phyloP scores from a whole-genome alignment of 2,113 vertebrate species.

The Gymnogyps californianus region DNA sequence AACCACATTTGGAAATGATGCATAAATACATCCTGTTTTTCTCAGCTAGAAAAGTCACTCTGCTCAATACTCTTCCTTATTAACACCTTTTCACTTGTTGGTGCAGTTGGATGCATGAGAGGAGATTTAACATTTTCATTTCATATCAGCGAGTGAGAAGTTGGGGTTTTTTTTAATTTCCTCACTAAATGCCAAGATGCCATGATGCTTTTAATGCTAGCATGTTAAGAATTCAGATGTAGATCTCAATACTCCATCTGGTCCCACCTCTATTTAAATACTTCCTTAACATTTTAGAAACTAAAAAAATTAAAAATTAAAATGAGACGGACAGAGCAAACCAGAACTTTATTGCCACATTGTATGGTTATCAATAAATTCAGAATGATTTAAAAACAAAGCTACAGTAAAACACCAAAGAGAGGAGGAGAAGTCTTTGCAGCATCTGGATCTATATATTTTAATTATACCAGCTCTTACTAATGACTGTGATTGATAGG shows the following conservation, averaged over 20 bases:
- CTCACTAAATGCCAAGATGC: background rate
- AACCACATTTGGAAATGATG: constrained; percentile 22
- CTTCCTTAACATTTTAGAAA: background rate
- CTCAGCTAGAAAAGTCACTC: constrained; percentile 1
- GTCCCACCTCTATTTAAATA: background rate
- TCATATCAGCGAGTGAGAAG: background rate
- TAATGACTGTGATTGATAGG: background rate
- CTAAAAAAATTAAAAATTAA: background rate
- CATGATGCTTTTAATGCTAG: background rate
- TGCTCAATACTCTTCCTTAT: background rate
- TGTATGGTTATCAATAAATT: background rate
- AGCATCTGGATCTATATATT: background rate
- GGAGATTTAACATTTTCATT: background rate
- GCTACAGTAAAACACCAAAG: background rate
- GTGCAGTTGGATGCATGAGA: background rate
- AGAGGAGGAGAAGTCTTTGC: background rate
- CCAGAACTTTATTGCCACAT: background rate
- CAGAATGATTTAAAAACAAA: background rate
- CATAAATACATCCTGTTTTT: constrained; percentile 33
- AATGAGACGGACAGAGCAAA: background rate
- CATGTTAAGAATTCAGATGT: background rate
- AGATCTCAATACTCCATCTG: background rate
- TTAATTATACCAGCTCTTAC: background rate
- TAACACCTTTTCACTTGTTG: background rate
- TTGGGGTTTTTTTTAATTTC: background rate